A percentile compares a stretch with the other conserved stretches of the same genome.
Conservation (phyloP, 2,888 invertebrate genomes). For the Arctia plantaginis region DNA sequence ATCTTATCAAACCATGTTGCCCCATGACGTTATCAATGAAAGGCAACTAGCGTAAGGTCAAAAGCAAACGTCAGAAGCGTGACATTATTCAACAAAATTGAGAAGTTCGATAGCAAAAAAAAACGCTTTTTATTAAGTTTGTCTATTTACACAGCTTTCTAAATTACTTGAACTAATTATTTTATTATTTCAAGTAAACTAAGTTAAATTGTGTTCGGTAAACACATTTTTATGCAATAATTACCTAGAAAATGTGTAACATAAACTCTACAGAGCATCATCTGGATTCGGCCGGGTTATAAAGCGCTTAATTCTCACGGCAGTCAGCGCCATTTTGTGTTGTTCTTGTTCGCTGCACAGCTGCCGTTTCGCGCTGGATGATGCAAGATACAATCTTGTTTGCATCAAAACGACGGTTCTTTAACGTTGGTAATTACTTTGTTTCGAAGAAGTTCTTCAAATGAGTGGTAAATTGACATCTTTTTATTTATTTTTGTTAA, state of each 20-base stretch:
- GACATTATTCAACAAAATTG: slow-evolving; percentile 48
- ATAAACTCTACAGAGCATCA: slow-evolving; percentile 17
- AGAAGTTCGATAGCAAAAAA: slow-evolving; percentile 15
- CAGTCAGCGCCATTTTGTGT: slow-evolving; percentile 84
- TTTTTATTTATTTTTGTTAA: slow-evolving; percentile 12
- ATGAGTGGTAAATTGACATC: slow-evolving; percentile 49
- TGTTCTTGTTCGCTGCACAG: slow-evolving; percentile 21
- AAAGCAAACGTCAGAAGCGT: slow-evolving; percentile 61
- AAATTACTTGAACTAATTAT: too few species aligned
- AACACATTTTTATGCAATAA: background rate
- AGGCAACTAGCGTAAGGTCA: slow-evolving; percentile 45
- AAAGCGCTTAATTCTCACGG: slow-evolving; percentile 78
- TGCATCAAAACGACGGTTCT: slow-evolving; percentile 42
- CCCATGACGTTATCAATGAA: slow-evolving; percentile 46
- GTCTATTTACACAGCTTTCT: background rate
- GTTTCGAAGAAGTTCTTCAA: slow-evolving; percentile 32
- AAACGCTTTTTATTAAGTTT: background rate
- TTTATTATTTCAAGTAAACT: background rate
- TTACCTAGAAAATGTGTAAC: background rate
- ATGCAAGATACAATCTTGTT: slow-evolving; percentile 71
- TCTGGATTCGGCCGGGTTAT: slow-evolving; percentile 66
- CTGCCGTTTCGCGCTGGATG: slow-evolving; percentile 65
- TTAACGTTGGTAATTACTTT: slow-evolving; percentile 18
- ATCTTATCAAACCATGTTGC: slow-evolving; percentile 20
- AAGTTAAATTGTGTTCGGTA: background rate